Conservation (phyloP, 2,888 invertebrate genomes). For the Zonitis immaculata region DNA sequence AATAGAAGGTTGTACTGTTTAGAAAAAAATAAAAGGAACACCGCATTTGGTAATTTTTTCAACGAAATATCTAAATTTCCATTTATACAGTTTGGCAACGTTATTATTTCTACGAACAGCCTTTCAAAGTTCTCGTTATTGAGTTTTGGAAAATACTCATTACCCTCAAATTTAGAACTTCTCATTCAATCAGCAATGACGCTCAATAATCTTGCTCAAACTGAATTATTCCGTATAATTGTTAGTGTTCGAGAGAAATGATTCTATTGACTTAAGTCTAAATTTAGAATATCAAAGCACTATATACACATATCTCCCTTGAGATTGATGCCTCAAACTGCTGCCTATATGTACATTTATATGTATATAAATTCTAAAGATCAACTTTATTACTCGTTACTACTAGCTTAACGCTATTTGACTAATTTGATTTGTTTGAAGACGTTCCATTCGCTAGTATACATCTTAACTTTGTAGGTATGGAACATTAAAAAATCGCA, state of each 20-base stretch:
- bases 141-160: not conserved
- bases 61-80: not conserved
- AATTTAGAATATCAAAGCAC: too few species aligned
- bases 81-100: not conserved
- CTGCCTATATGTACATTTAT: constrained; percentile 11
- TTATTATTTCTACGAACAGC: not conserved
- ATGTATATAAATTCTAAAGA: constrained; percentile 14
- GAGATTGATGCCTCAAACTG: constrained; percentile 11
- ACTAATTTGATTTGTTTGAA: constrained; percentile 19
- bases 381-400: constrained; percentile 15
- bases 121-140: not conserved
- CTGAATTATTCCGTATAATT: too few species aligned
- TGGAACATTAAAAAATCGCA: constrained; percentile 17
- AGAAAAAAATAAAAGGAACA: too few species aligned
- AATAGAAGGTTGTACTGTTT: too few species aligned
- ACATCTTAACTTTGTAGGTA: constrained; percentile 1
- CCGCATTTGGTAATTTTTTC: not conserved
- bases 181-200: constrained; percentile 4
- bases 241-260: too few species aligned
- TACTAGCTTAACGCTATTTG: constrained; percentile 15
- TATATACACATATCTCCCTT: too few species aligned
- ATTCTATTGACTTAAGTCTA: too few species aligned
- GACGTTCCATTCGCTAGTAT: constrained; percentile 9
- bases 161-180: not conserved
- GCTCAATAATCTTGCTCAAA: constrained; percentile 19